These are phyloP conservation scores for Lucilia sericata DNA, from an alignment of 1,140 invertebrate genomes.

Conservation along the genomic window DNA sequence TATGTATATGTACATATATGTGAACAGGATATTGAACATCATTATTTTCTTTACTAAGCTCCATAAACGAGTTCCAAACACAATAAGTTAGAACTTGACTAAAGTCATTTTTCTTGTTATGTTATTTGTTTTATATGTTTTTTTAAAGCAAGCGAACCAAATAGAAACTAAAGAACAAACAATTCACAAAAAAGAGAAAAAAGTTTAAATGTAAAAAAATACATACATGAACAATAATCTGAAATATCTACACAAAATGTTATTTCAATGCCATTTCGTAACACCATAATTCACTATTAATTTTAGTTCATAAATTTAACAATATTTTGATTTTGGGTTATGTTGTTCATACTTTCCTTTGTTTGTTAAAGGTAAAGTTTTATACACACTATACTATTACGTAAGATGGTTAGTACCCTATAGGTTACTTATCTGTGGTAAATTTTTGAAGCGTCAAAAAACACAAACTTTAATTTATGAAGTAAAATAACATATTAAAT, in stretches of 20 bases:
- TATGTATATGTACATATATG: background rate
- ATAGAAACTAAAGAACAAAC: constrained; percentile 16
- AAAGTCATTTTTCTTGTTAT: constrained; percentile 39
- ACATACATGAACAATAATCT: constrained; percentile 1
- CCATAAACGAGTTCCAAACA: background rate
- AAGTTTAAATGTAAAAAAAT: background rate
- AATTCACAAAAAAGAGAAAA: background rate
- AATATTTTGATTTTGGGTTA: background rate
- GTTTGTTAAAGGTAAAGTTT: too few relatives aligned
- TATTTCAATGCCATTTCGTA: constrained; percentile 34
- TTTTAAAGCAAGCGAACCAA: background rate
- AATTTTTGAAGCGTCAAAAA: too few relatives aligned
- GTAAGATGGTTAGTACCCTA: too few relatives aligned
- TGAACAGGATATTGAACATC: constrained; percentile 35
- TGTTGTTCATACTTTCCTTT: too few relatives aligned
- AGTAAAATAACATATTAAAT: too few relatives aligned
- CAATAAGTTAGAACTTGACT: background rate
- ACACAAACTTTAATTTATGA: too few relatives aligned
- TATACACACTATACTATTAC: too few relatives aligned
- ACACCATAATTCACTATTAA: constrained; percentile 40
- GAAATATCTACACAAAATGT: constrained; percentile 25
- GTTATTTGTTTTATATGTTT: constrained; percentile 31
- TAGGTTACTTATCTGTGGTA: too few relatives aligned
- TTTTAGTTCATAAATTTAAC: constrained; percentile 35
- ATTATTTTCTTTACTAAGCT: constrained; percentile 38